Percentiles rank a stretch among this genome's conserved stretches.
These are phyloP conservation scores for Metellina segmentata DNA, from an alignment of 2,888 invertebrate genomes.

Conservation along the genomic window DNA sequence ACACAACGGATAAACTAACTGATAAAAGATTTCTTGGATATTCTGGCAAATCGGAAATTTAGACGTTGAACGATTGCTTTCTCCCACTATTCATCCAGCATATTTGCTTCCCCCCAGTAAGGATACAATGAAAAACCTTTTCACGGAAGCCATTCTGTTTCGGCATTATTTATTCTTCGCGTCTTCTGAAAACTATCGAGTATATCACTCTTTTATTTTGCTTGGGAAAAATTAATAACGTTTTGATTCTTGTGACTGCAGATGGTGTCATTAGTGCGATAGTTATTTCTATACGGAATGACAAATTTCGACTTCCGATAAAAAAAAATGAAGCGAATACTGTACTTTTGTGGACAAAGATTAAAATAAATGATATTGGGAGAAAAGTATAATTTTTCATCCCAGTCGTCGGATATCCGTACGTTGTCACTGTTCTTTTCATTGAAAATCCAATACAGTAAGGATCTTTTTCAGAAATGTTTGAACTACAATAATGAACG, in stretches of 20 bases:
- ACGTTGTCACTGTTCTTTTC: background rate
- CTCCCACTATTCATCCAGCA: background rate
- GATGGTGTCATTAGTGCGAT: background rate
- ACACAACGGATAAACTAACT: background rate
- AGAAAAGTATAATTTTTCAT: constrained; percentile 4
- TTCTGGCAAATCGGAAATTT: constrained; percentile 35
- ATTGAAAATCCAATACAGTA: background rate
- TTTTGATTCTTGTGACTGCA: background rate
- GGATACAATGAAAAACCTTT: constrained; percentile 10
- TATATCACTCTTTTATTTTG: background rate
- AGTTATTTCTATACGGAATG: background rate
- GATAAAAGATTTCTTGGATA: constrained; percentile 28
- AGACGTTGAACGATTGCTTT: constrained; percentile 14
- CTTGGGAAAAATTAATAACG: background rate
- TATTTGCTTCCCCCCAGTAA: constrained; percentile 17
- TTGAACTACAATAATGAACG: constrained; percentile 8
- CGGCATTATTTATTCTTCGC: background rate
- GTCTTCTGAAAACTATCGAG: background rate
- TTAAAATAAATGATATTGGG: constrained; percentile 22
- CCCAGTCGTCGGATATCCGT: background rate
- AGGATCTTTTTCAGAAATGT: constrained; percentile 6
- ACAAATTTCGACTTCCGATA: constrained; percentile 10
- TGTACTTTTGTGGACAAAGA: constrained; percentile 2
- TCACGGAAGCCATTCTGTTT: background rate
- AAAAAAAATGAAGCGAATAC: background rate